Percentiles rank a stretch among this genome's conserved stretches.
These are phyloP conservation scores for Eulemur coronatus DNA, from an alignment of 2,797 vertebrate species.

Conservation along the genomic window DNA sequence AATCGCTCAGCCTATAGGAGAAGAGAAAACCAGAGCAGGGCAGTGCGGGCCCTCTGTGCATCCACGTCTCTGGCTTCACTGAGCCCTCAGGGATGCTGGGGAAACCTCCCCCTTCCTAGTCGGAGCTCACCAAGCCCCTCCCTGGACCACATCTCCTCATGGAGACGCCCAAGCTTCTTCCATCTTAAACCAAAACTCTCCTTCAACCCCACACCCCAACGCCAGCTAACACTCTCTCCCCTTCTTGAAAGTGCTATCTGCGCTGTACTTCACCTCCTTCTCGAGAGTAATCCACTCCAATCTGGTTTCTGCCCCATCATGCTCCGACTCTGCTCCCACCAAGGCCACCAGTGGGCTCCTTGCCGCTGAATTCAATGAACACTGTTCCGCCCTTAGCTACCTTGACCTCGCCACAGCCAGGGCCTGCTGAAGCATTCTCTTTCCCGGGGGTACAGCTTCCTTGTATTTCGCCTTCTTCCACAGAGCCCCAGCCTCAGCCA, in stretches of 20 bases:
- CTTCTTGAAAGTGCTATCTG: not conserved
- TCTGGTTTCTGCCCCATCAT: not conserved
- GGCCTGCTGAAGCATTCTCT: not conserved
- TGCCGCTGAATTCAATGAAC: not conserved
- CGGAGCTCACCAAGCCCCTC: not conserved
- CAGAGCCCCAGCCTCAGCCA: not conserved
- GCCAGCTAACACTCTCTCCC: not conserved
- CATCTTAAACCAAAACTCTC: not conserved
- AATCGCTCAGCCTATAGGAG: not conserved
- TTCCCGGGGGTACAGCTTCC: not conserved
- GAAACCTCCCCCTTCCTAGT: not conserved
- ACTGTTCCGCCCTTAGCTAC: not conserved
- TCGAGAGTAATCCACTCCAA: not conserved
- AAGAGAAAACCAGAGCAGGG: not conserved
- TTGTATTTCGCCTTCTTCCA: not conserved
- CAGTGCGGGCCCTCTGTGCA: not conserved
- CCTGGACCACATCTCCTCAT: not conserved
- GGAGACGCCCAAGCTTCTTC: not conserved
- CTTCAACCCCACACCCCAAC: not conserved
- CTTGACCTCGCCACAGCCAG: not conserved
- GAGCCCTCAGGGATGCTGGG: not conserved
- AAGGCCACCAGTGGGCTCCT: not conserved
- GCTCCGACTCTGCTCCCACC: not conserved
- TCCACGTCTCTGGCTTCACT: not conserved
- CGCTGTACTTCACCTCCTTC: not conserved